Base-by-base conservation (phyloP, 2,888 invertebrate species). In the Troides oblongomaculatus region DNA sequence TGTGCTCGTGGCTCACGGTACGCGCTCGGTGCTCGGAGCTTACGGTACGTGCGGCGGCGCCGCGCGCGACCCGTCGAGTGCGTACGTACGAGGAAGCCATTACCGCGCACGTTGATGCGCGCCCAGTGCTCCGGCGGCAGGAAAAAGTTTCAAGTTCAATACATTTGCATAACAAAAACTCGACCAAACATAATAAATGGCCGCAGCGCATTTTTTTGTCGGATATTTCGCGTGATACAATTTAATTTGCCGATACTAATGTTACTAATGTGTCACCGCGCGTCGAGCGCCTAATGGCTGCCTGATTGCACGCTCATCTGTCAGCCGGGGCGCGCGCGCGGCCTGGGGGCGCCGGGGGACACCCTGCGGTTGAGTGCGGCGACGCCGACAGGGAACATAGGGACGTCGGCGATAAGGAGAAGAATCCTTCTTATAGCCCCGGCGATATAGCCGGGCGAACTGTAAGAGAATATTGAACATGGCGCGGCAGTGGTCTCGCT, bases 231-330 rank as follows among this genome's bases (percentile, higher is more conserved):
- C 46, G 46, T 25, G 65, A 59, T 39, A 39, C 39, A 14, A 46
- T 43, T 46, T 50, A 25, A 46, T 58, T 64, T 39, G 39, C 23
- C 17, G 46, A 65, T 43, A 18, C 53, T 17, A 17, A n/a, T n/a
- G 53, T 53, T 18, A 8, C 8, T 50, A 50, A 50, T 50, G 50
- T 50, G 50, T 0, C 7, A 18, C 7, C 14, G 50, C 50, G 18
- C 50, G 50, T 12, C 39, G 7, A 23, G 43, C 46, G 58, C 21
- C 10, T 65, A 59, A 65, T 59, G 10, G 39, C 3, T 25, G 43
- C 58, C 57, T 65, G 46, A 65, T 65, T 58, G 57, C 65, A 18
- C 43, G 64, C 0, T 58, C 57, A 43, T 59, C 58, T 18, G 25
- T 65, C 46, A 36, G 57, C 2, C 36, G 21, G 12, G n/a, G 57